phyloP scores from a whole-genome alignment of 2,113 vertebrate species.

The Gallinago undulata region DNA sequence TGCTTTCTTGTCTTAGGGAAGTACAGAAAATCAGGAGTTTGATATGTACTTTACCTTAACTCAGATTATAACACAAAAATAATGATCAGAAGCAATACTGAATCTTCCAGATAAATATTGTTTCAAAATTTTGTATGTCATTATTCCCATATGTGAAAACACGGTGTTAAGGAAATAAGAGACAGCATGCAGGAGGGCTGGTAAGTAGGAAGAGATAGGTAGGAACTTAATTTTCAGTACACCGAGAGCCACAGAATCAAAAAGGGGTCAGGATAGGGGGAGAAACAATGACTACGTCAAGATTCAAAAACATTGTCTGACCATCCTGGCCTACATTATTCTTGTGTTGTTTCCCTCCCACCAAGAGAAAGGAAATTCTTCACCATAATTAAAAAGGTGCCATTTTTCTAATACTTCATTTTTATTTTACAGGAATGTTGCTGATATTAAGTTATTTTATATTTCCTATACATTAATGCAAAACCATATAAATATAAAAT shows the following conservation, averaged over 20 bases:
- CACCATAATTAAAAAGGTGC: not conserved
- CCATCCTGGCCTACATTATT: not conserved
- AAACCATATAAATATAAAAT: not conserved
- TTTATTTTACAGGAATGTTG: not conserved
- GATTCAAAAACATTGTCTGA: not conserved
- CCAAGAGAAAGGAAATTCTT: not conserved
- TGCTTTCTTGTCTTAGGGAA: not conserved
- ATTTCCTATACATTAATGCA: not conserved
- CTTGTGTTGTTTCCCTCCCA: not conserved
- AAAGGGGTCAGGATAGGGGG: not conserved
- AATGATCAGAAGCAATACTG: not conserved
- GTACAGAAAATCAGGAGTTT: not conserved
- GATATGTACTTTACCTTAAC: not conserved
- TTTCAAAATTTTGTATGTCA: not conserved
- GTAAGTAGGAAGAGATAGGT: not conserved
- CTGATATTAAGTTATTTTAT: not conserved
- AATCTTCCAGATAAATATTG: not conserved
- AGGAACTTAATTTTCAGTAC: slow-evolving; percentile 15
- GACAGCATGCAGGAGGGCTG: not conserved
- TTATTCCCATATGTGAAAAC: not conserved
- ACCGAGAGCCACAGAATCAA: not conserved
- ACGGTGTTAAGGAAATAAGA: not conserved
- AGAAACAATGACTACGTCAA: not conserved
- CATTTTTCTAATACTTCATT: not conserved
- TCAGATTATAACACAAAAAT: not conserved